A percentile compares a stretch with the other conserved stretches of the same genome.
Conservation (phyloP, 2,113 vertebrate species). For the Macquaria australasica region DNA sequence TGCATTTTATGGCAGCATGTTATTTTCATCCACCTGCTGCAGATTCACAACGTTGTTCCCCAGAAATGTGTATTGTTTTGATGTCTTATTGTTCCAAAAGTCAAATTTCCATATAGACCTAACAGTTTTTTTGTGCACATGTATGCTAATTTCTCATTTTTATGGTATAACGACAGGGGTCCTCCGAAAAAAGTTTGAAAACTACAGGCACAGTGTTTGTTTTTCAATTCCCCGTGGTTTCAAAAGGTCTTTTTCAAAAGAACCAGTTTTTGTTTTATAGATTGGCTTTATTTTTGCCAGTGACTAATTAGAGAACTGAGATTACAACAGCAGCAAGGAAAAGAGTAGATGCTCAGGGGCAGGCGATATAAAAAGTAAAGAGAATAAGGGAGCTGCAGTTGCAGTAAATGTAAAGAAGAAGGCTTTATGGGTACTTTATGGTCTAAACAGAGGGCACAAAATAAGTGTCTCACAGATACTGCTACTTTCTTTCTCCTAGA, state of each 20-base stretch:
- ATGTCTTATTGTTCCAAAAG: conserved; percentile 1
- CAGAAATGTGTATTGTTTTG: conserved; percentile 27
- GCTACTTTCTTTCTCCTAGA: neutral
- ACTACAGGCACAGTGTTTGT: conserved; percentile 31
- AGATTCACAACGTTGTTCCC: neutral
- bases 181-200: conserved; percentile 18
- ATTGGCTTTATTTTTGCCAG: conserved; percentile 27
- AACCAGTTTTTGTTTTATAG: conserved; percentile 3
- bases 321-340: conserved; percentile 11
- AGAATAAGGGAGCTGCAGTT: neutral
- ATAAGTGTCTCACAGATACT: neutral
- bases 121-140: neutral
- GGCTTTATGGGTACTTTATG: neutral
- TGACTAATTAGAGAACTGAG: conserved; percentile 38
- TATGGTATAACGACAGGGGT: conserved; percentile 12
- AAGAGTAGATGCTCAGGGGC: neutral
- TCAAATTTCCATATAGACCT: conserved; percentile 16
- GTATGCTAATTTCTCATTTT: neutral
- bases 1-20: neutral
- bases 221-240: conserved; percentile 16
- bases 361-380: neutral
- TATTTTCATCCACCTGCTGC: neutral
- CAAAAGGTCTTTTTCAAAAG: neutral
- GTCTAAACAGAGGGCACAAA: neutral
- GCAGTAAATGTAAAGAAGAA: neutral